These are phyloP conservation scores for Himantopus leucocephalus DNA, from an alignment of 2,113 vertebrate genomes.

Conservation along the genomic window DNA sequence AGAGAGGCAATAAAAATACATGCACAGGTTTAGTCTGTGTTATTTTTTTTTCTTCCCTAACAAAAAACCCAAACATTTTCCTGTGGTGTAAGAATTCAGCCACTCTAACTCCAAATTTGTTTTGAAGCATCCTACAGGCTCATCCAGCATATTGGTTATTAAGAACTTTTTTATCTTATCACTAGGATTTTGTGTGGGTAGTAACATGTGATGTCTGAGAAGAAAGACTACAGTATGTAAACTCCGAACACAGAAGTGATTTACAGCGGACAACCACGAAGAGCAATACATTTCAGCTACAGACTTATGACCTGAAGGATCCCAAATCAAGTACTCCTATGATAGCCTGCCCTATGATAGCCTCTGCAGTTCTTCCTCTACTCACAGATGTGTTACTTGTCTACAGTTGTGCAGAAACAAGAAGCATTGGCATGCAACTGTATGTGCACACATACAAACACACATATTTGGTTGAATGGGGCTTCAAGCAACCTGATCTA, in stretches of 20 bases:
- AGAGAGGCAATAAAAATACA: background rate
- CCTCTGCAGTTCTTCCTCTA: background rate
- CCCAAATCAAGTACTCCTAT: background rate
- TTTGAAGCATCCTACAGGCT: background rate
- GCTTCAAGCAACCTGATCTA: background rate
- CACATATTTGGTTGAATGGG: fast-evolving
- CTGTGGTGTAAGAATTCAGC: background rate
- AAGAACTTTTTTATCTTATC: background rate
- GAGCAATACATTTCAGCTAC: background rate
- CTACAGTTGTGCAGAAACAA: background rate
- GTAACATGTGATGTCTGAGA: background rate
- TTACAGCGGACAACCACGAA: background rate
- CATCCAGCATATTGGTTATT: background rate
- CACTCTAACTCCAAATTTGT: background rate
- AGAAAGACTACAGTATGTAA: background rate
- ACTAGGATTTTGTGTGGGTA: background rate
- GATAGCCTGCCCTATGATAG: background rate
- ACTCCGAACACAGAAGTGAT: background rate
- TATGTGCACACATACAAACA: background rate
- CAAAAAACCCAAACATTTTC: background rate
- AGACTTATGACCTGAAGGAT: background rate
- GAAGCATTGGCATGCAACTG: background rate
- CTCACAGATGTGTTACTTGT: background rate
- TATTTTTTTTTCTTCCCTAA: background rate
- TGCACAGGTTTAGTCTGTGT: fast-evolving